These are phyloP conservation scores for Bombus difficillimus DNA, from an alignment of 1,140 invertebrate species.

Conservation along the genomic window DNA sequence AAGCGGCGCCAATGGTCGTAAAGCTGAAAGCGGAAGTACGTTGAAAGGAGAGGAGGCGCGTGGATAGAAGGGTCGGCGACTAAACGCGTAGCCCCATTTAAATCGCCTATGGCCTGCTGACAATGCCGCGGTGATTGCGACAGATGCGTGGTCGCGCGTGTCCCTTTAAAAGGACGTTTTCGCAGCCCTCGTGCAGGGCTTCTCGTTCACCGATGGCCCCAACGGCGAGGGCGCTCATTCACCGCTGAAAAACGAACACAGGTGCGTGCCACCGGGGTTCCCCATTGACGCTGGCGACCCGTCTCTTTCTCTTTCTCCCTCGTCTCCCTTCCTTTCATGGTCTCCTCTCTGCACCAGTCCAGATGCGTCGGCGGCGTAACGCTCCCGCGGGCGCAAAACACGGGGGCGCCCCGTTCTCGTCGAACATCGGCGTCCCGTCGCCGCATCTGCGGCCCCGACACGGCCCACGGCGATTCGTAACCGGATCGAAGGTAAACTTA, in stretches of 20 bases:
- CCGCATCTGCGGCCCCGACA: conserved; percentile 35
- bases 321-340: conserved; percentile 9
- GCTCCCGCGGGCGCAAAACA: conserved; percentile 60
- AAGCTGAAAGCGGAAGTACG: conserved; percentile 12
- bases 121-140: conserved; percentile 67
- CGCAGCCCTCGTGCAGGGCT: conserved; percentile 55
- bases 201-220: conserved; percentile 34
- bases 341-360: conserved; percentile 44
- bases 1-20: conserved; percentile 13
- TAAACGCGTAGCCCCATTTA: conserved; percentile 53
- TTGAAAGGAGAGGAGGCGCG: conserved; percentile 16
- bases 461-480: conserved; percentile 31
- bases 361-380: conserved; percentile 72
- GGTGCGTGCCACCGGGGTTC: conserved; percentile 60
- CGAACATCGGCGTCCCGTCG: not conserved
- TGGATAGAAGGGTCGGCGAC: not conserved
- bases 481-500: conserved; percentile 51
- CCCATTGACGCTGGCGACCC: conserved; percentile 55
- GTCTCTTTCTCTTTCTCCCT: not conserved
- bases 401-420: conserved; percentile 15
- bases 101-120: conserved; percentile 61
- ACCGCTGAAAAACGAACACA: conserved; percentile 67
- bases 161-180: conserved; percentile 66
- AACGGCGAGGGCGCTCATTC: conserved; percentile 49
- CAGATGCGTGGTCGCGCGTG: conserved; percentile 65